Percentiles rank a stretch among this genome's conserved stretches.
Conservation (phyloP, 2,113 vertebrate genomes). For the Crotalus horridus region DNA sequence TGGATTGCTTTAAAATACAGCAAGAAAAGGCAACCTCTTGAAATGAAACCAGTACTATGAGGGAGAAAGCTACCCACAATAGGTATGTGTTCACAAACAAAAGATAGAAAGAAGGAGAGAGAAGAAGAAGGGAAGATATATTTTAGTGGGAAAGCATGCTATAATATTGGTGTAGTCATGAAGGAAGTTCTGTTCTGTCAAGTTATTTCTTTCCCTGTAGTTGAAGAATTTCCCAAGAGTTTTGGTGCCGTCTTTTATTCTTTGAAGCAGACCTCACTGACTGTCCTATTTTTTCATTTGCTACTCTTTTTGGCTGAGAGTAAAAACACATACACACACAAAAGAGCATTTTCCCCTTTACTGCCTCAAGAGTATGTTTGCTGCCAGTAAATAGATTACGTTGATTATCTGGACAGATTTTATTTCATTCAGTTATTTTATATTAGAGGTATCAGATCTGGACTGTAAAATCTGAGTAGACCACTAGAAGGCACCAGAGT, state of each 20-base stretch:
- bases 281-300: background rate
- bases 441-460: background rate
- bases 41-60: background rate
- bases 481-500: background rate
- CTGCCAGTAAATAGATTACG: background rate
- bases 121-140: background rate
- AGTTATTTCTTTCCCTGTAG: no score
- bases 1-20: background rate
- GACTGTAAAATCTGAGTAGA: background rate
- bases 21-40: background rate
- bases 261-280: background rate
- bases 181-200: background rate
- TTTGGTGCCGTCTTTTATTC: background rate
- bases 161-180: no score
- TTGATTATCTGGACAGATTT: slow-evolving; percentile 2
- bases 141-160: background rate
- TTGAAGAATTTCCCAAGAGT: background rate
- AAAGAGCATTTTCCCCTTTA: background rate
- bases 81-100: background rate
- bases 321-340: background rate
- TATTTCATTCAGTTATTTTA: background rate
- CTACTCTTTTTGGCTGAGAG: background rate
- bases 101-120: background rate
- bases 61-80: background rate
- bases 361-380: background rate